Percentiles rank a stretch among this genome's conserved stretches.
phyloP scores from a whole-genome alignment of 2,113 vertebrate genomes.

The Crotalus viridis region DNA sequence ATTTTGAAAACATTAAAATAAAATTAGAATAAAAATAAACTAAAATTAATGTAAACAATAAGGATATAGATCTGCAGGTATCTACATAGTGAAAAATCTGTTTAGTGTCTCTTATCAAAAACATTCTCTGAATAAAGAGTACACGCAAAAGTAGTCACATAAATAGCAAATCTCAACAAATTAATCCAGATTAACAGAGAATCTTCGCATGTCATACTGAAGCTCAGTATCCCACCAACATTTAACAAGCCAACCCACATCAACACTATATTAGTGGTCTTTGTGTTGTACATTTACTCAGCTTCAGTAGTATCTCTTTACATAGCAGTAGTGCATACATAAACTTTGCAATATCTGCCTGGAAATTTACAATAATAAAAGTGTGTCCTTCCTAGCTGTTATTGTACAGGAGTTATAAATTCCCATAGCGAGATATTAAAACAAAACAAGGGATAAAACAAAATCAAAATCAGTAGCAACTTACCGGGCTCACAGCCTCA shows the following conservation, averaged over 20 bases:
- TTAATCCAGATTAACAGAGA: not conserved
- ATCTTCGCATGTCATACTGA: not conserved
- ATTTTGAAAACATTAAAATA: not conserved
- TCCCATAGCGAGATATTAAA: not conserved
- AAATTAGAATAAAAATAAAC: not conserved
- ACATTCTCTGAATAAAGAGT: not conserved
- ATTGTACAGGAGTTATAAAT: not conserved
- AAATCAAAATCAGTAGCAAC: not conserved
- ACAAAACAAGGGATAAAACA: not conserved
- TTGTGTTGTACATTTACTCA: not conserved
- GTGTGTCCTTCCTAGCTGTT: not conserved
- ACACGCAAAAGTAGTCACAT: not conserved
- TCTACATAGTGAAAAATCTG: not conserved
- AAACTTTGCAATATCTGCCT: not conserved
- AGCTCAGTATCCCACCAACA: not conserved
- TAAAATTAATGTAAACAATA: not conserved
- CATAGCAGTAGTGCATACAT: not conserved
- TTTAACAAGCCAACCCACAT: not conserved
- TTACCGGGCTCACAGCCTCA: not conserved
- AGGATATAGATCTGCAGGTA: not conserved
- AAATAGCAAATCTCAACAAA: not conserved
- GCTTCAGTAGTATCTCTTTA: not conserved
- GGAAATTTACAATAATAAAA: not conserved
- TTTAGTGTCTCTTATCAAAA: not conserved
- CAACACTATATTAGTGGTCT: not conserved